Evolutionary conservation across 2,797 vertebrate genomes (phyloP).

Genomic region (Limnodromus scolopaceus): DNA sequence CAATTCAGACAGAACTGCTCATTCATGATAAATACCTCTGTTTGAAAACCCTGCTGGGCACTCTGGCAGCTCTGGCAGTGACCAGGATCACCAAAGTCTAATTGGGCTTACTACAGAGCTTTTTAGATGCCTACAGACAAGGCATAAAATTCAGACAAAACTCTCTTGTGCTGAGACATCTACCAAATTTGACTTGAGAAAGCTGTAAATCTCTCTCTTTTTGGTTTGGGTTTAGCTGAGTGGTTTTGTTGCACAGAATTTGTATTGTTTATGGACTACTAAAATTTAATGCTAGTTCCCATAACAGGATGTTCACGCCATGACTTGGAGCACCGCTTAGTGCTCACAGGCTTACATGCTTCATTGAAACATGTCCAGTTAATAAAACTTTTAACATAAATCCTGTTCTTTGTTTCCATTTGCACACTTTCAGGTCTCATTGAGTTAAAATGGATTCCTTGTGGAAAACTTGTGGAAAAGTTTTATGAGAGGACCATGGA

Average conservation of each 20-base stretch:
- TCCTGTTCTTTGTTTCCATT: background rate
- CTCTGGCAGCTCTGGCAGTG: background rate
- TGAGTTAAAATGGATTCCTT: background rate
- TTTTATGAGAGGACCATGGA: background rate
- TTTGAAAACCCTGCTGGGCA: background rate
- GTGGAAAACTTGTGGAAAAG: background rate
- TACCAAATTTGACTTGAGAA: background rate
- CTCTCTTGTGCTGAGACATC: background rate
- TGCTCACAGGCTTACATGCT: background rate
- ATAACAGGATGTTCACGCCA: background rate
- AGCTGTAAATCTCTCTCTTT: background rate
- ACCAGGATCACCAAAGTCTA: background rate
- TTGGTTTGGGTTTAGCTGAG: background rate
- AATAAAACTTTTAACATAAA: background rate
- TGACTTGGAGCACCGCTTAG: background rate
- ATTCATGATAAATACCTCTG: background rate
- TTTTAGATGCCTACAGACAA: background rate
- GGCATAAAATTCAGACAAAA: background rate
- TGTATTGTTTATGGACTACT: background rate
- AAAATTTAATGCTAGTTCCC: slow-evolving; percentile 5
- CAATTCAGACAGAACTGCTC: background rate
- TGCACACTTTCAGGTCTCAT: background rate
- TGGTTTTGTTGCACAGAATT: background rate
- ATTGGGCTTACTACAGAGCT: background rate
- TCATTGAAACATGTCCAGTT: background rate